These are phyloP conservation scores for Trachymyrmex cornetzi DNA, from an alignment of 1,140 invertebrate genomes.

Conservation along the genomic window DNA sequence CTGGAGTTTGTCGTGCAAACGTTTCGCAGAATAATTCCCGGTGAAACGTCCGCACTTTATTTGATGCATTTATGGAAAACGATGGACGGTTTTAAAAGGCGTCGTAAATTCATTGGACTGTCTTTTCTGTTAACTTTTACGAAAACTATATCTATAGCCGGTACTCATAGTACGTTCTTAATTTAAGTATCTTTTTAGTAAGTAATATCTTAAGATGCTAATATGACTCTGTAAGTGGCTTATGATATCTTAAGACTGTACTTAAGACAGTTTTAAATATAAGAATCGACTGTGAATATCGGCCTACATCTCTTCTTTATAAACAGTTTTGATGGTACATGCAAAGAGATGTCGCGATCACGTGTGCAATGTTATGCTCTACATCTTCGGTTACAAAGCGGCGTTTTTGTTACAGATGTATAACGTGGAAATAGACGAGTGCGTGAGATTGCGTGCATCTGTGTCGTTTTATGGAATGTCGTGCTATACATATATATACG, in stretches of 20 bases:
- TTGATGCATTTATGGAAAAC: slow-evolving; percentile 35
- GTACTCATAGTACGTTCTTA: no score
- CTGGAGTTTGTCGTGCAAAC: slow-evolving; percentile 9
- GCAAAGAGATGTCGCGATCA: slow-evolving; percentile 21
- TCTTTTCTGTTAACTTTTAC: slow-evolving; percentile 25
- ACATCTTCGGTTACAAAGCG: slow-evolving; percentile 20
- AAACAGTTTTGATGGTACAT: not conserved
- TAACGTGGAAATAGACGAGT: slow-evolving; percentile 20
- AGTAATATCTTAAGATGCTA: no score
- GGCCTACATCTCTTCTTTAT: not conserved
- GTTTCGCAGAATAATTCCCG: slow-evolving; percentile 1
- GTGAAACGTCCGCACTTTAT: slow-evolving; percentile 14
- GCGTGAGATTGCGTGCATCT: slow-evolving; percentile 48
- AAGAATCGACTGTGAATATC: no score
- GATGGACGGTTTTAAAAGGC: not conserved
- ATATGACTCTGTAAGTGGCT: no score
- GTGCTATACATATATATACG: not conserved
- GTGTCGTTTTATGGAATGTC: slow-evolving; percentile 14
- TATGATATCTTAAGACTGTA: no score
- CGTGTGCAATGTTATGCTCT: slow-evolving; percentile 14
- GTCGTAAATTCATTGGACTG: slow-evolving; percentile 4
- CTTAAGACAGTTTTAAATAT: no score
- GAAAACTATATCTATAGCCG: not conserved
- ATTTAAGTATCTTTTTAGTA: no score
- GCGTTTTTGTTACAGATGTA: not conserved